Evolutionary conservation across 2,888 invertebrate genomes (phyloP), one percentile per base, ranked within the genome.

Genomic region (Cyrtodaria siliqua): DNA sequence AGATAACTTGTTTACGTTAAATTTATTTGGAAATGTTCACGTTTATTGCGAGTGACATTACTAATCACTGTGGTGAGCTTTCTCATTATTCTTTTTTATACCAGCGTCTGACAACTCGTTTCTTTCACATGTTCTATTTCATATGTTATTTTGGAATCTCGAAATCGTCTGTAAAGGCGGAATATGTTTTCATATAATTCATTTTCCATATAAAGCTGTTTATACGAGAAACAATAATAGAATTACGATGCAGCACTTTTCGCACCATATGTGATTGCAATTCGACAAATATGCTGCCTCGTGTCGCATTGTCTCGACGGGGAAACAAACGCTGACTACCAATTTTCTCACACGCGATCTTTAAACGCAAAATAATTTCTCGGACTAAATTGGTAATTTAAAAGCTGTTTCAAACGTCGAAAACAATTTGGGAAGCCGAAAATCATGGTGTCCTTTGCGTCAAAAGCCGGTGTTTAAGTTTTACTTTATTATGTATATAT

Each of bases 401-500:
- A 53, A 70, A 75, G 70, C 75, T 66, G 69, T 75, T 75, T 60
- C 50, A 56, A 49, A 64, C 66, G 70, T 70, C 69, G 49, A 44
- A 56, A 66, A 61, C 55, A 66, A 75, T 75, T 75, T 70, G 61
- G 18, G 26, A 60, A 75, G 49, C 70, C 49, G 49, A 70, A 60
- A 47, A 60, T 75, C 75, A 75, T 61, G 40, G 47, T 59, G 14
- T n/a, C 52, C 16, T 23, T 27, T 66, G 70, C 62, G 75, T 33
- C 57, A 61, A 61, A 12, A 23, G 52, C 56, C 50, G 53, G 53
- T 61, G 64, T 47, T 60, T 56, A 49, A 50, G 44, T 56, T 60
- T 60, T 59, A 47, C n/a, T 75, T 75, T 75, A 70, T 61, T 75
- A 75, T 75, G 75, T 75, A 75, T 75, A 75, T 75, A 75, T 75